Evolutionary conservation across 2,888 invertebrate species (phyloP).

Genomic region (Lumbricus terrestris): DNA sequence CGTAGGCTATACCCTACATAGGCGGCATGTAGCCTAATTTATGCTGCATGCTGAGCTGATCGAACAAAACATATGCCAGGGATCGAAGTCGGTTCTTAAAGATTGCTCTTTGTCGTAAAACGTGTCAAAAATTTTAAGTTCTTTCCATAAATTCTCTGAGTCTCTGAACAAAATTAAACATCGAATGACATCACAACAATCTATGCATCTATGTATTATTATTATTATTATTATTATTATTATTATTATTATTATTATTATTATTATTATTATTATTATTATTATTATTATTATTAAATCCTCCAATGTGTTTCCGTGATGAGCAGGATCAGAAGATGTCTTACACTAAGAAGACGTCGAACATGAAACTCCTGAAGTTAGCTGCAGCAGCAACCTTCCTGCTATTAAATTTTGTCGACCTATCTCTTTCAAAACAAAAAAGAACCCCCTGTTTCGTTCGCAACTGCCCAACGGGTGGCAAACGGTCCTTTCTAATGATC

Average conservation of each 20-base stretch:
- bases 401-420: not conserved
- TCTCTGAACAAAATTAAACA: not conserved
- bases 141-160: not conserved
- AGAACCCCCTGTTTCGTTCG: slow-evolving; percentile 66
- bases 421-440: not conserved
- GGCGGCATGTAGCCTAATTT: too few relatives aligned
- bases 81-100: too few relatives aligned
- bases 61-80: too few relatives aligned
- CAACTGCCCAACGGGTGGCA: slow-evolving; percentile 70
- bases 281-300: not conserved
- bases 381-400: not conserved
- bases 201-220: too few relatives aligned
- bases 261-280: too few relatives aligned
- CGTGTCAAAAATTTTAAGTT: too few relatives aligned
- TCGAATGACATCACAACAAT: not conserved
- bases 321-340: not conserved
- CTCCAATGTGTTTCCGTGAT: not conserved
- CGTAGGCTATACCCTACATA: too few relatives aligned
- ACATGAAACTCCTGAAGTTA: not conserved
- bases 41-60: too few relatives aligned
- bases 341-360: not conserved
- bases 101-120: too few relatives aligned
- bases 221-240: too few relatives aligned
- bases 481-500: slow-evolving; percentile 54
- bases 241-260: too few relatives aligned